Evolutionary conservation across 2,113 vertebrate genomes (phyloP), one percentile per base, ranked within the genome.

Genomic region (Phasianus colchicus): DNA sequence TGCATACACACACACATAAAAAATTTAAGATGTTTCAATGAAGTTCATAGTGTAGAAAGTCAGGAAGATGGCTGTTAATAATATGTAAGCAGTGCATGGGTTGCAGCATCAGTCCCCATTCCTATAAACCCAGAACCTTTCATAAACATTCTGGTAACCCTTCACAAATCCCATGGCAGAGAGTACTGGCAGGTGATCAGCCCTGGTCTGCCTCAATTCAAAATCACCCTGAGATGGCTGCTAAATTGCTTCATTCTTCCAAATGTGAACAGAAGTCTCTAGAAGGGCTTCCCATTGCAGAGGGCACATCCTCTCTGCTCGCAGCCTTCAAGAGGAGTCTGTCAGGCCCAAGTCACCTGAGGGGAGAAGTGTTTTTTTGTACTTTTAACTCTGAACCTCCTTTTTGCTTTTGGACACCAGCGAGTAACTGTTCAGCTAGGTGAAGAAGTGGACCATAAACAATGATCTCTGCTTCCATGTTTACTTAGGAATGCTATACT

Each of bases 401-500:
- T 58, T 54, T 86, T 88, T 61, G 65, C 79, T 88, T 47, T 82
- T 1, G 2, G 91, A 91, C 67, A 61, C 38, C 60, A 95, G 61
- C 60, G 77, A 86, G 93, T 86, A 95, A 93, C 84, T 61, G 87
- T 83, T 97, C 11, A 32, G 58, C 83, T 61, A 75, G 82, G 83
- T 87, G 71, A 94, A 64, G 54, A 88, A 57, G 85, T 96, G 88
- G 63, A 89, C 87, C 73, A 72, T 89, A 97, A 97, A 98, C 96
- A 98, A 95, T 90, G 83, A 92, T 92, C 81, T 90, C 83, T 94
- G 86, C 77, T 97, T 96, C 93, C 91, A 96, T 92, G 92, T 95
- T 96, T 96, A 93, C 86, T 95, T 90, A 97, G 95, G 95, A 97
- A 97, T 97, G 97, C 97, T 98, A 84, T 66, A 60, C 93, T 98